Evolutionary conservation across 2,797 vertebrate genomes (phyloP).

Genomic region (Gobio occitaniae): DNA sequence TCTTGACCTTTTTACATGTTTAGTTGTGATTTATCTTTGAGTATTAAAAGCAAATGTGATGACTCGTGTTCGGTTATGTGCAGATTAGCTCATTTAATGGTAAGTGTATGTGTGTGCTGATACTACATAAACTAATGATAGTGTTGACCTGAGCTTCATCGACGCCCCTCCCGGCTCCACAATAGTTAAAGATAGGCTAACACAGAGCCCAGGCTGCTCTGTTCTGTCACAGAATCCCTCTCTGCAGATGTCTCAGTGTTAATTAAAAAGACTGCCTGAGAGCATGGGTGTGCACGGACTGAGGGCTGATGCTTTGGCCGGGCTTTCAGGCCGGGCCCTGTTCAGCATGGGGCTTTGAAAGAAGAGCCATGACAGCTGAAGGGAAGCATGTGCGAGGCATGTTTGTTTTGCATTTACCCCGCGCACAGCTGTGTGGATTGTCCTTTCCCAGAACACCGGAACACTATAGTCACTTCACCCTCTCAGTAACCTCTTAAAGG

Average conservation of each 20-base stretch:
- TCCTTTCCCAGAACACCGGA: conserved; percentile 82
- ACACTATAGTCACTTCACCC: conserved; percentile 73
- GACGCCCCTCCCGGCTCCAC: conserved; percentile 15
- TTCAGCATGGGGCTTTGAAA: conserved; percentile 75
- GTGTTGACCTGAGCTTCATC: conserved; percentile 71
- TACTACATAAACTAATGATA: conserved; percentile 32
- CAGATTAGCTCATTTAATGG: neutral
- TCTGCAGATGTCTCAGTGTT: conserved; percentile 75
- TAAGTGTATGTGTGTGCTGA: conserved; percentile 18
- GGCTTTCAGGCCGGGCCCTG: conserved; percentile 59
- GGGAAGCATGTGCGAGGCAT: conserved; percentile 82
- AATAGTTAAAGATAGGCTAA: conserved; percentile 43
- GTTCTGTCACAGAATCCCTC: conserved; percentile 76
- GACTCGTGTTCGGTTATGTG: neutral
- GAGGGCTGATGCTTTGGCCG: conserved; percentile 62
- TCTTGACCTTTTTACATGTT: neutral
- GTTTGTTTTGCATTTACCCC: conserved; percentile 86
- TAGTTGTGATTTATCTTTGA: conserved; percentile 5
- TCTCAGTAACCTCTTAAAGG: conserved; percentile 66
- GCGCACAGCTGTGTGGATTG: conserved; percentile 81
- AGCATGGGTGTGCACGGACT: conserved; percentile 59
- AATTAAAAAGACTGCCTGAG: conserved; percentile 76
- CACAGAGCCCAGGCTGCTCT: conserved; percentile 60
- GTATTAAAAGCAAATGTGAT: conserved; percentile 3
- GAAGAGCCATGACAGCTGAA: conserved; percentile 85